Evolutionary conservation across 1,140 invertebrate species (phyloP), one percentile per base, ranked within the genome.

Genomic region (Akabosia matsudoensis): DNA sequence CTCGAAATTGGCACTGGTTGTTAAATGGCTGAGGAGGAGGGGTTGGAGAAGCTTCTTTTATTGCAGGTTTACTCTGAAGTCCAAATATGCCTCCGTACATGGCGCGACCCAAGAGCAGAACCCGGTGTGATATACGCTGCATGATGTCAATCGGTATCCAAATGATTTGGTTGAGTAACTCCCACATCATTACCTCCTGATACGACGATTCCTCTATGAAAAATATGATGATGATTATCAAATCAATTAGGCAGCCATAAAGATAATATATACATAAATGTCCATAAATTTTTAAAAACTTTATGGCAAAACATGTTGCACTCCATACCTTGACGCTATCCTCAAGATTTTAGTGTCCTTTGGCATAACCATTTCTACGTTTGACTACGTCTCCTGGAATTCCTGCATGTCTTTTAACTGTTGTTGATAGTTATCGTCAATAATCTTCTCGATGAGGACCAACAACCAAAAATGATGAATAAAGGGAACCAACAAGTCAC

Each of bases 401-500:
- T 31, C 7, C 10, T 31, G 61, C 28, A 31, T 10, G 7, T 31
- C 61, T 30, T 67, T 67, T 2, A 67, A 10, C n/a, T 67, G 61
- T 7, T 67, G 61, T 7, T 67, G 22, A 30, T 67, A 67, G 31
- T 22, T 30, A 7, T 67, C 61, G n/a, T 67, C 61, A 7, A 67
- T 67, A 31, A 67, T 30, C 61, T 67, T 67, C n/a, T 67, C 61
- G n/a, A 67, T 67, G 4, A 67, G n/a, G 3, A 67, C 61, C 22
- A 67, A n/a, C 24, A 67, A 30, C 61, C 61, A 67, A 67, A 67
- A 67, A 22, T 67, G 61, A 22, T 67, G 61, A 30, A 67, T 67
- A n/a, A 67, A 67, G n/a, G 61, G 61, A 2, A 67, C 61, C 7
- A 67, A 10, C 61, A 67, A 16, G 61, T 67, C 61, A 67, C 61